Evolutionary conservation across 2,888 invertebrate genomes (phyloP).

Genomic region (Dasypolia templi): DNA sequence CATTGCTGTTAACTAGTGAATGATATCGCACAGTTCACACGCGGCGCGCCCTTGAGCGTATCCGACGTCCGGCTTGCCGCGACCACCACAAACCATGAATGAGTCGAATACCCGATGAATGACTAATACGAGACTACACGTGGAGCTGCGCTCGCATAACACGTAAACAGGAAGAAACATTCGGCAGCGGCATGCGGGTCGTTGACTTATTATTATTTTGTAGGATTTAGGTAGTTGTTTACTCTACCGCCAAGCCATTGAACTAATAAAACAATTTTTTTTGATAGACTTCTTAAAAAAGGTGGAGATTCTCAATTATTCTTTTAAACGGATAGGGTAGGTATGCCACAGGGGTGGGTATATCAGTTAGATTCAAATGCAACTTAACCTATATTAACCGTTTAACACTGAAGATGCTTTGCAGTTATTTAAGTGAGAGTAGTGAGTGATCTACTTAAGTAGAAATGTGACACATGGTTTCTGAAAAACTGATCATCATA

Average conservation of each 20-base stretch:
- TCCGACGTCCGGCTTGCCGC: conserved; percentile 66
- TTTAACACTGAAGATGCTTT: no score
- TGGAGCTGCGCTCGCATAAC: conserved; percentile 62
- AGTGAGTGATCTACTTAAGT: no score
- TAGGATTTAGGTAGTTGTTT: background rate
- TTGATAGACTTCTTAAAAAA: no score
- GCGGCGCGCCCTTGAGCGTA: conserved; percentile 82
- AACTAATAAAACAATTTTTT: background rate
- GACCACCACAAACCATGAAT: conserved; percentile 70
- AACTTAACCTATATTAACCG: no score
- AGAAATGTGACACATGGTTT: no score
- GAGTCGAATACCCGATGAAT: conserved; percentile 65
- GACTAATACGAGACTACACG: conserved; percentile 56
- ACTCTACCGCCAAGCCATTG: background rate
- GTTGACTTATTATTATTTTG: conserved; percentile 64
- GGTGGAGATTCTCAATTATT: no score
- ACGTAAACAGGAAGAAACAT: conserved; percentile 74
- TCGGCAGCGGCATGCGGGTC: conserved; percentile 67
- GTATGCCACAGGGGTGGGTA: no score
- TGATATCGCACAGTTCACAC: conserved; percentile 66
- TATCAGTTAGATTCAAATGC: no score
- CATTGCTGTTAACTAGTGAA: no score
- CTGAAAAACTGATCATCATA: no score
- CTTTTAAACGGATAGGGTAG: no score
- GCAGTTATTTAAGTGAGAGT: no score